Conservation (phyloP, 1,140 invertebrate genomes). For the Philopotamus ludificatus region DNA sequence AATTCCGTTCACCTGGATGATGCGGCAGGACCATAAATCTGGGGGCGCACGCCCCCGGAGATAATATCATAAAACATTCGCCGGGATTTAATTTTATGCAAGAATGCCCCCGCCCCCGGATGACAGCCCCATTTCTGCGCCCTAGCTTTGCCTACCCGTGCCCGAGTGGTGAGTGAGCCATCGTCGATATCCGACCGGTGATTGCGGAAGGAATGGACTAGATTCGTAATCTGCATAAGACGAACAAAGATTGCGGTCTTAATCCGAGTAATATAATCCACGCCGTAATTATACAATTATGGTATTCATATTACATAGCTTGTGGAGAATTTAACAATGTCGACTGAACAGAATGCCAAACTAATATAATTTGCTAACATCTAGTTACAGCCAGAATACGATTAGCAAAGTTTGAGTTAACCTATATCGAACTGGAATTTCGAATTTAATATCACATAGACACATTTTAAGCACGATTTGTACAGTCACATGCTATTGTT, state of each 20-base stretch:
- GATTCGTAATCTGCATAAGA: no score
- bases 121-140: constrained; percentile 29
- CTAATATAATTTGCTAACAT: not conserved
- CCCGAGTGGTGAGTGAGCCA: constrained; percentile 16
- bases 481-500: no score
- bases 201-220: not conserved
- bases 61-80: constrained; percentile 43
- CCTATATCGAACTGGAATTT: no score
- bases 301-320: no score
- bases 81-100: constrained; percentile 42
- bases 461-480: no score
- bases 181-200: not conserved
- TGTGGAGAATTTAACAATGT: not conserved
- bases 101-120: constrained; percentile 36
- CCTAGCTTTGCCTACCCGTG: not conserved
- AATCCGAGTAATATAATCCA: no score
- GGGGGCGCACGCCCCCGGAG: constrained; percentile 16
- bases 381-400: no score
- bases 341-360: not conserved
- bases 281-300: no score
- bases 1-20: constrained; percentile 39
- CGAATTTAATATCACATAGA: no score
- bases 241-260: no score
- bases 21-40: constrained; percentile 18
- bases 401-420: no score